Percentiles rank a stretch among this genome's conserved stretches.
Evolutionary conservation across 2,888 invertebrate species (phyloP).

Genomic region (Girardia tigrina): DNA sequence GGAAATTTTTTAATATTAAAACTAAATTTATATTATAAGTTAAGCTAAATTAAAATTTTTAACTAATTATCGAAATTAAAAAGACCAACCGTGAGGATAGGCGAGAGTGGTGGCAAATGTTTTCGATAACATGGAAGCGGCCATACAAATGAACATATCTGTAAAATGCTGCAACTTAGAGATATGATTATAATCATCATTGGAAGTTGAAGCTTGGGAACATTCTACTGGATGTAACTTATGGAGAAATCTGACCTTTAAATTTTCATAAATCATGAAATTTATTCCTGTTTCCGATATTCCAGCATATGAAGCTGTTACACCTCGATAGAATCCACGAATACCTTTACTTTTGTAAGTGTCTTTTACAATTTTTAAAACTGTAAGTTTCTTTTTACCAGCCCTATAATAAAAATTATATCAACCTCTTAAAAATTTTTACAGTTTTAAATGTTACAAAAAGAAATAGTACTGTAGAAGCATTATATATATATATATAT

Average conservation of each 20-base stretch:
- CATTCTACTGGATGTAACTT: slow-evolving; percentile 23
- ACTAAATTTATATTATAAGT: too few species aligned
- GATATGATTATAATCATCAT: not conserved
- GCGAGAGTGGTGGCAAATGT: slow-evolving; percentile 75
- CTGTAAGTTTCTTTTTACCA: slow-evolving; percentile 19
- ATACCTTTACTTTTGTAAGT: slow-evolving; percentile 57
- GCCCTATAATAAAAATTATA: not conserved
- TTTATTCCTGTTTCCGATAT: slow-evolving; percentile 97
- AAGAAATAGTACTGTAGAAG: too few species aligned
- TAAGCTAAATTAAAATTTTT: too few species aligned
- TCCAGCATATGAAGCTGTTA: slow-evolving; percentile 94
- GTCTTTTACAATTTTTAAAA: slow-evolving; percentile 35
- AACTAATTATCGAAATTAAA: too few species aligned
- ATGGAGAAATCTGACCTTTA: slow-evolving; percentile 72
- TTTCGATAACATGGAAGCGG: slow-evolving; percentile 86
- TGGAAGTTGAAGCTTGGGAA: slow-evolving; percentile 26
- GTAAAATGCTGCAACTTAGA: slow-evolving; percentile 45
- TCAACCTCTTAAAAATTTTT: too few species aligned
- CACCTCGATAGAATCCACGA: slow-evolving; percentile 89
- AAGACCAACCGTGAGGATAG: slow-evolving; percentile 97
- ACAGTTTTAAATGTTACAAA: too few species aligned
- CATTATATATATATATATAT: too few species aligned
- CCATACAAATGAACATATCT: slow-evolving; percentile 54
- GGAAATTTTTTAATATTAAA: too few species aligned
- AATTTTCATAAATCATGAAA: slow-evolving; percentile 94